A percentile compares a stretch with the other conserved stretches of the same genome.
phyloP scores from a whole-genome alignment of 2,888 invertebrate species.

The Harpalus rufipes region DNA sequence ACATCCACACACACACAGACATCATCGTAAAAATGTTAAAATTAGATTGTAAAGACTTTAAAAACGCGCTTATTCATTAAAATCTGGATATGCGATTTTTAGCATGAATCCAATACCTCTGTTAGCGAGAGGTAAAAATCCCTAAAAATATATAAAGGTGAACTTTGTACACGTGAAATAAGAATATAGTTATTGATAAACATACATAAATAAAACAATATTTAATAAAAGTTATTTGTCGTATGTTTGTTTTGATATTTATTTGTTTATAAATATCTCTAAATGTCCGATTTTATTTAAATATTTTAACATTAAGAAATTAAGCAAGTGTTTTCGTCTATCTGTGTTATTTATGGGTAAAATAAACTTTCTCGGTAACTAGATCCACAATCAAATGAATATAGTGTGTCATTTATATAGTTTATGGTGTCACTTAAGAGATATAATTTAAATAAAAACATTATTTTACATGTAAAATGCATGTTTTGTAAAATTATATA shows the following conservation, averaged over 20 bases:
- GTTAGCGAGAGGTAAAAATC: too few relatives aligned
- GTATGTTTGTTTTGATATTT: too few relatives aligned
- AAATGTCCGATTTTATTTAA: neutral
- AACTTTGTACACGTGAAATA: too few relatives aligned
- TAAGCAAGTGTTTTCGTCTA: neutral
- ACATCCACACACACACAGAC: too few relatives aligned
- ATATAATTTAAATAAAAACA: conserved; percentile 6
- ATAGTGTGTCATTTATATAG: conserved; percentile 3
- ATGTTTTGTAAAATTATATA: conserved; percentile 15
- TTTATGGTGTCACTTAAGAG: conserved; percentile 11
- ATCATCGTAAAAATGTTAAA: too few relatives aligned
- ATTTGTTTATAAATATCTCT: neutral
- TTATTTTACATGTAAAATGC: conserved; percentile 18
- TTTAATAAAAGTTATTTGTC: neutral
- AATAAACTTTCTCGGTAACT: neutral
- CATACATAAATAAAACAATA: neutral
- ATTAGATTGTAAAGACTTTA: too few relatives aligned
- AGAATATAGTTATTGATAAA: too few relatives aligned
- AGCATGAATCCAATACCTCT: too few relatives aligned
- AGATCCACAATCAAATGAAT: conserved; percentile 11
- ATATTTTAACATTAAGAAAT: neutral
- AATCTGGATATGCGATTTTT: too few relatives aligned
- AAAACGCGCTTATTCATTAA: too few relatives aligned
- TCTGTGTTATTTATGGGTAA: neutral
- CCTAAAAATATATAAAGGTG: too few relatives aligned